phyloP scores from a whole-genome alignment of 2,797 vertebrate species.

The Epinephelus malabaricus region DNA sequence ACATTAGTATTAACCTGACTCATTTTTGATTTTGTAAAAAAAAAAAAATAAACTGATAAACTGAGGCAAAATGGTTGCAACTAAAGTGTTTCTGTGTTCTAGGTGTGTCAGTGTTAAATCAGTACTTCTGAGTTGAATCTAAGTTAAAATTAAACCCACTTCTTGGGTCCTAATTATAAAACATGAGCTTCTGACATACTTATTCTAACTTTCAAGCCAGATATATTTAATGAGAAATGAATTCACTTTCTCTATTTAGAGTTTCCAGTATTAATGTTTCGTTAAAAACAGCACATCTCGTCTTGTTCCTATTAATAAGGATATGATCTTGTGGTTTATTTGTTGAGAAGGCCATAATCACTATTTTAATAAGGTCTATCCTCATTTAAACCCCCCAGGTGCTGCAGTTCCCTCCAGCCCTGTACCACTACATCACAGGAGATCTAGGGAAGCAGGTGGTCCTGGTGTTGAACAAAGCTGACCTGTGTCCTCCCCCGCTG shows the following conservation, averaged over 20 bases:
- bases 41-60: not conserved
- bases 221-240: conserved; percentile 13
- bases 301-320: conserved; percentile 19
- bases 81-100: not conserved
- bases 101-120: not conserved
- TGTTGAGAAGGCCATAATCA: conserved; percentile 15
- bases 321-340: conserved; percentile 1
- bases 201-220: conserved; percentile 10
- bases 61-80: not conserved
- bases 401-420: conserved; percentile 91
- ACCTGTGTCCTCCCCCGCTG: conserved; percentile 89
- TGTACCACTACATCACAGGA: conserved; percentile 91
- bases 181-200: conserved; percentile 17
- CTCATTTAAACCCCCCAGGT: conserved; percentile 82
- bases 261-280: conserved; percentile 15
- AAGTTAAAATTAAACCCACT: conserved; percentile 28
- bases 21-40: not conserved
- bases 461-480: conserved; percentile 94
- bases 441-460: conserved; percentile 90
- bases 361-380: conserved; percentile 11
- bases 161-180: conserved; percentile 20
- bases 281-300: conserved; percentile 10
- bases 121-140: conserved; percentile 1
- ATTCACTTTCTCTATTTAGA: conserved; percentile 16
- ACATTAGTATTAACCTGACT: not conserved